A percentile compares a stretch with the other conserved stretches of the same genome.
Evolutionary conservation across 2,797 vertebrate genomes (phyloP).

Genomic region (Mallotus villosus): DNA sequence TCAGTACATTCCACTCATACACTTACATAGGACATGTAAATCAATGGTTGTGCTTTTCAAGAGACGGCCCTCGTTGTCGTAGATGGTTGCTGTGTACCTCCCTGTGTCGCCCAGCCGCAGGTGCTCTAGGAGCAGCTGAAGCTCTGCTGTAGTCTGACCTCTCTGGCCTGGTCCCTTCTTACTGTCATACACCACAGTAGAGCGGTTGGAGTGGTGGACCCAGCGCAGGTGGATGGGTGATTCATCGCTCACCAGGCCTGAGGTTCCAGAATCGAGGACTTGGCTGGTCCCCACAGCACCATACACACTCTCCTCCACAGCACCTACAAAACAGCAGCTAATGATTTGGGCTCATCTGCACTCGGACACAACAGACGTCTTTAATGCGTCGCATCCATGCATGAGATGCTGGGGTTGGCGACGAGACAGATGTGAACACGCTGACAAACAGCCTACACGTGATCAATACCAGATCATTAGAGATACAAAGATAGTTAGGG

Average conservation of each 20-base stretch:
- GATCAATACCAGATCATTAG: too few species aligned
- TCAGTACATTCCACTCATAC: background rate
- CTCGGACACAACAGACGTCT: background rate
- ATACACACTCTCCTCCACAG: conserved; percentile 1
- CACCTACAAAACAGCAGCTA: background rate
- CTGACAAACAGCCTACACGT: too few species aligned
- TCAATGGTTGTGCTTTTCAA: background rate
- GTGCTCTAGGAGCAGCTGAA: background rate
- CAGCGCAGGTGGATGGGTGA: conserved; percentile 3
- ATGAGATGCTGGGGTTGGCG: too few species aligned
- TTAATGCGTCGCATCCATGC: too few species aligned
- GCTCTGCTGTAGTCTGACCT: background rate
- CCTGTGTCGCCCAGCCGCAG: background rate
- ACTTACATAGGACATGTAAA: conserved; percentile 17
- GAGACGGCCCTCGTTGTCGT: background rate
- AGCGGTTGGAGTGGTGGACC: background rate
- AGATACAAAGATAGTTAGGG: too few species aligned
- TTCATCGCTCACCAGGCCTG: too few species aligned
- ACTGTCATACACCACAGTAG: background rate
- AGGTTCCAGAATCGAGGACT: background rate
- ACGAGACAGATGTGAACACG: too few species aligned
- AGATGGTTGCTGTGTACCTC: background rate
- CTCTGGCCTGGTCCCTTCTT: background rate
- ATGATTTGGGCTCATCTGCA: background rate
- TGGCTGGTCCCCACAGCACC: background rate